Evolutionary conservation across 2,797 vertebrate genomes (phyloP).

Genomic region (Gephyroberyx darwinii): DNA sequence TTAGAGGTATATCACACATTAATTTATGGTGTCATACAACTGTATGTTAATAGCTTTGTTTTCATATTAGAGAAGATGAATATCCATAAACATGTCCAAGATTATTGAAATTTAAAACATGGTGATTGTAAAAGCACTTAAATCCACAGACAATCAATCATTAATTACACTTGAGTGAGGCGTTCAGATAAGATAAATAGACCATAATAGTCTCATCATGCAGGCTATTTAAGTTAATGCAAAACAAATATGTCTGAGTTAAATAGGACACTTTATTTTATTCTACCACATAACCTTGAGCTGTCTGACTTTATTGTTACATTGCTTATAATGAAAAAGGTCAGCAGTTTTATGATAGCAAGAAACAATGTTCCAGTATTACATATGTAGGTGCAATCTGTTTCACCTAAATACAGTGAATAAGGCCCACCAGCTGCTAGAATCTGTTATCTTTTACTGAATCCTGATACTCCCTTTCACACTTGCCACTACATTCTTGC

Average conservation of each 20-base stretch:
- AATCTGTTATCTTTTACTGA: not conserved
- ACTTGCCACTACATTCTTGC: slow-evolving; percentile 32
- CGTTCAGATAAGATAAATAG: too few species aligned
- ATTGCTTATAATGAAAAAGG: slow-evolving; percentile 22
- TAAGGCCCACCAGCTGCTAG: not conserved
- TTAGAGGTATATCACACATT: too few species aligned
- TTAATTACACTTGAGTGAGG: too few species aligned
- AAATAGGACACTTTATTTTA: slow-evolving; percentile 59
- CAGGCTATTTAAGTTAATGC: slow-evolving; percentile 1
- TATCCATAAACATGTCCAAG: too few species aligned
- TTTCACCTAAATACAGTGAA: slow-evolving; percentile 13
- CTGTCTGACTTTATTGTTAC: slow-evolving; percentile 9
- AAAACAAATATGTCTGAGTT: slow-evolving; percentile 16
- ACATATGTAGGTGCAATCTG: not conserved
- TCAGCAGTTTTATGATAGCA: slow-evolving; percentile 2
- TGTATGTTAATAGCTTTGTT: too few species aligned
- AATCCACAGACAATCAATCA: too few species aligned
- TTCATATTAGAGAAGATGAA: too few species aligned
- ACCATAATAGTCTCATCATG: too few species aligned
- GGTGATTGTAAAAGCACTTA: too few species aligned
- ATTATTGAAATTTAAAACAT: too few species aligned
- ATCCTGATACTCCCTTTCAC: slow-evolving; percentile 22
- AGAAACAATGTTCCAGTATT: slow-evolving; percentile 11
- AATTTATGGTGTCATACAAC: too few species aligned
- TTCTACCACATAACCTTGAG: slow-evolving; percentile 14